These are phyloP conservation scores for Notechis scutatus DNA, from an alignment of 2,113 vertebrate species.

Conservation along the genomic window DNA sequence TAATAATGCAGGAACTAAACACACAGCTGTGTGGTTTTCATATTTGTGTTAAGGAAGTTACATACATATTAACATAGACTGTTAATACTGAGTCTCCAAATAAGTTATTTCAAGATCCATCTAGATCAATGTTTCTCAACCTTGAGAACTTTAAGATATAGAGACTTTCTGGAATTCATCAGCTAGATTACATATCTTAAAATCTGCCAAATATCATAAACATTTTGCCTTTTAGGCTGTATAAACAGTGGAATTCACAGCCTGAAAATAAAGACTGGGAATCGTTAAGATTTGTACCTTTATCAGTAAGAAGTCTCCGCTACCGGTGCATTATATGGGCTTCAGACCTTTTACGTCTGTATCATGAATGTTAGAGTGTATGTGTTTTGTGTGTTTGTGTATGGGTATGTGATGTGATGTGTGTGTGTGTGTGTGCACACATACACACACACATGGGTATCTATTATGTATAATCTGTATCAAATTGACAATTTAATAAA, in stretches of 20 bases:
- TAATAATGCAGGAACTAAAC: not conserved
- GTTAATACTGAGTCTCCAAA: not conserved
- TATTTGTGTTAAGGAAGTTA: not conserved
- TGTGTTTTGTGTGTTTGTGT: not conserved
- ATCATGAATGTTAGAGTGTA: not conserved
- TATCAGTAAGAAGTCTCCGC: not conserved
- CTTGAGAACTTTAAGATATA: not conserved
- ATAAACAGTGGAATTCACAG: not conserved
- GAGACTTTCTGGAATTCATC: not conserved
- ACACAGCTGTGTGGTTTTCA: not conserved
- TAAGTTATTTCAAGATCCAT: not conserved
- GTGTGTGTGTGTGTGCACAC: no score
- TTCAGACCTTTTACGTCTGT: not conserved
- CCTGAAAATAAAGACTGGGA: no score
- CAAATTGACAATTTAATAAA: not conserved
- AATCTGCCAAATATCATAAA: not conserved
- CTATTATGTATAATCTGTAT: not conserved
- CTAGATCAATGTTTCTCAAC: not conserved
- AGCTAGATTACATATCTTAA: not conserved
- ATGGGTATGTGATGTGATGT: no score
- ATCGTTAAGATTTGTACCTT: not conserved
- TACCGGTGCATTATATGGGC: not conserved
- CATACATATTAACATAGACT: not conserved
- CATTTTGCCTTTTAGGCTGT: not conserved
- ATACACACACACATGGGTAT: not conserved